phyloP scores from a whole-genome alignment of 1,140 invertebrate species.

The Stenopsyche tienmushanensis region DNA sequence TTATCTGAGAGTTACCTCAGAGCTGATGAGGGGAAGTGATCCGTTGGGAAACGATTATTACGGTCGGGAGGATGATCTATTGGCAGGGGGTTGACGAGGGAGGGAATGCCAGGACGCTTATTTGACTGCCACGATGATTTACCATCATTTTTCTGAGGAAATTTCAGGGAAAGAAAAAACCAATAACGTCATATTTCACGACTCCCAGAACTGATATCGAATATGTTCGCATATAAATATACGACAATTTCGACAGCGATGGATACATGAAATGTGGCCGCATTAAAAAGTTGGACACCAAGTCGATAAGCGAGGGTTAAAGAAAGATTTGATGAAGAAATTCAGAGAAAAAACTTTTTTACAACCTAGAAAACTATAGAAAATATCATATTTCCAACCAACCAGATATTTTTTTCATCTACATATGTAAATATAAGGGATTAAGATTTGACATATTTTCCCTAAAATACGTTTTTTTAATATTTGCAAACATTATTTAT shows the following conservation, averaged over 20 bases:
- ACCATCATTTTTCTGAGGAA: background rate
- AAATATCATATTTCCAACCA: no score
- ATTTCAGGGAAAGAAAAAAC: background rate
- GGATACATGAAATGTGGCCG: background rate
- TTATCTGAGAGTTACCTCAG: constrained; percentile 8
- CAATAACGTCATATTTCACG: background rate
- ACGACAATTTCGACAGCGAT: background rate
- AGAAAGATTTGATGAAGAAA: no score
- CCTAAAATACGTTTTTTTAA: no score
- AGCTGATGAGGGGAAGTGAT: constrained; percentile 12
- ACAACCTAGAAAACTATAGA: no score
- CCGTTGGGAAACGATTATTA: constrained; percentile 27
- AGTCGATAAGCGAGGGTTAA: background rate
- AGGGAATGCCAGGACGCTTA: constrained; percentile 7
- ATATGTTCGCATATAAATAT: background rate
- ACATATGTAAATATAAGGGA: no score
- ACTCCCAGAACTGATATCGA: background rate
- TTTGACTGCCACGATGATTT: constrained; percentile 28
- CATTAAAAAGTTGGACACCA: background rate
- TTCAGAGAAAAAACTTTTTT: no score
- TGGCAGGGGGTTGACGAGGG: constrained; percentile 10
- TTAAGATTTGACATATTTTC: no score
- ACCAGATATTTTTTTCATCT: no score
- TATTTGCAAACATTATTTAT: no score
- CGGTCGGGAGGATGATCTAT: constrained; percentile 19